A percentile compares a stretch with the other conserved stretches of the same genome.
Conservation (phyloP, 2,797 vertebrate species). For the Sebastiscus albofasciatus region DNA sequence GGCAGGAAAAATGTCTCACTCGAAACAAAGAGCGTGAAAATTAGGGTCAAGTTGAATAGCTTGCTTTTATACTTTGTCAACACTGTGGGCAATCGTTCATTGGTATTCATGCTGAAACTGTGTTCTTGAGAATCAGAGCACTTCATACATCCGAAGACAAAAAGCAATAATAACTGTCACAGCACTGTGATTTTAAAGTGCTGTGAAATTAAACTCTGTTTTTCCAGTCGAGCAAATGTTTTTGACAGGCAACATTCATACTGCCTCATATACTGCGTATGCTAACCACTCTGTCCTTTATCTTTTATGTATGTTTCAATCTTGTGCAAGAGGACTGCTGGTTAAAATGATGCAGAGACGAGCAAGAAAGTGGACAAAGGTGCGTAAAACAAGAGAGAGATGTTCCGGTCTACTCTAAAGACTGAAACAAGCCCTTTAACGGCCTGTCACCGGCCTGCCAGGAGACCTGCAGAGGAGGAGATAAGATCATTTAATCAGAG, state of each 20-base stretch:
- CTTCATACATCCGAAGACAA: neutral
- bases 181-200: neutral
- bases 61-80: conserved; percentile 1
- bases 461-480: conserved; percentile 3
- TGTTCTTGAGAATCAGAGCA: conserved; percentile 6
- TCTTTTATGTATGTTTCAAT: neutral
- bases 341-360: neutral
- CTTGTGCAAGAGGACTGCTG: neutral
- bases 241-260: neutral
- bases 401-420: neutral
- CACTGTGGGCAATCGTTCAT: neutral
- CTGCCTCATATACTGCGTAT: neutral
- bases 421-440: neutral
- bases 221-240: neutral
- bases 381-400: neutral
- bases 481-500: conserved; percentile 32
- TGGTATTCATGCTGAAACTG: conserved; percentile 12
- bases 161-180: neutral
- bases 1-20: conserved; percentile 4
- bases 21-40: conserved; percentile 13
- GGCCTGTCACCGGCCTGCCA: neutral
- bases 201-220: neutral
- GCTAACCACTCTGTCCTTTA: neutral
- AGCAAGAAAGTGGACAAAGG: neutral
- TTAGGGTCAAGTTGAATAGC: conserved; percentile 17